Evolutionary conservation across 2,888 invertebrate species (phyloP), one percentile per base, ranked within the genome.

Genomic region (Mallateleia sp.): DNA sequence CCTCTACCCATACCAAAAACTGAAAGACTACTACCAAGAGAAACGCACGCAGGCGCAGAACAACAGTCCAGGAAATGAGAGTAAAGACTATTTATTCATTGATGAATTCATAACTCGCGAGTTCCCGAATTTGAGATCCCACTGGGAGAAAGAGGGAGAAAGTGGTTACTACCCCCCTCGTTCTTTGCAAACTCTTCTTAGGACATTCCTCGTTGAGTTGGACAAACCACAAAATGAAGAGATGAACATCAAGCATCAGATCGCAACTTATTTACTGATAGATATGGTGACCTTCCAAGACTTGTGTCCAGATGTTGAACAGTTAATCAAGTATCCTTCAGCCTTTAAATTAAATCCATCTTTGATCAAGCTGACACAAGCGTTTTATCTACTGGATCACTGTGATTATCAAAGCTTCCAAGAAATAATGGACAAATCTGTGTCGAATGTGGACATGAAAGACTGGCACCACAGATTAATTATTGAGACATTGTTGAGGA

Each of bases 371-470:
- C 96, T 98, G 0, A 97, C 98, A 0, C 98, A 98, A 92, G 98
- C 98, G 0, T 97, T 98, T 94, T 99, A 99, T 98, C 97, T 98
- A 90, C 95, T 99, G 15, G 99, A 99, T 95, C 98, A 98, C 92
- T 97, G 97, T 81, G 97, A 98, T 93, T 98, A 97, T 95, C 96
- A 97, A 94, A 98, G 93, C 3, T 94, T 94, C 25, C 83, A 94
- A 22, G 93, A 94, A 62, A 92, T 95, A 85, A 94, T 93, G 3
- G 94, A 93, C 0, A 93, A 94, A 66, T 87, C 94, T 18, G 91
- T 94, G 2, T 90, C 88, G 0, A 92, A 92, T 22, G 92, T 91
- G 1, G 96, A 97, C 24, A 95, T 98, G 18, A 96, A 96, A 28
- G 96, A 96, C 11, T 97, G 97, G 97, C 97, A 98, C 93, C 98